Evolutionary conservation across 1,140 invertebrate genomes (phyloP), one percentile per base, ranked within the genome.

Genomic region (Drosophila ambigua): DNA sequence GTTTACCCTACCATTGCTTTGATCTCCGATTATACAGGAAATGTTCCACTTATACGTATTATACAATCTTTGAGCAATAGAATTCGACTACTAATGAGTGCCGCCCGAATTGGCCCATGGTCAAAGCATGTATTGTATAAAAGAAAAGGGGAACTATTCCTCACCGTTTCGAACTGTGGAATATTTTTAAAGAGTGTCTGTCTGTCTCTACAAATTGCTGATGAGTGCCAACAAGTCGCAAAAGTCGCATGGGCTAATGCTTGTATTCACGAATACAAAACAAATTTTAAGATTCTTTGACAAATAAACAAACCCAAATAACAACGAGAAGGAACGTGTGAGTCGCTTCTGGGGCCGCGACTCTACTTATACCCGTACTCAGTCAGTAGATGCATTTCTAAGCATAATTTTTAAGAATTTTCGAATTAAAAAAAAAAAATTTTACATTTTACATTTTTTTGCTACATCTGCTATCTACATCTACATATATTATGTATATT

Each of bases 181-280:
- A 84, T 73, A 48, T 85, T 87, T 81, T 66, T 24, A 43, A 53
- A 53, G 51, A 66, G 45, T 13, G 26, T 54, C 16, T 24, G 45
- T 43, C 45, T 45, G 57, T 59, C 62, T 68, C 46, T 66, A 67
- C 67, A 73, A 79, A 68, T 51, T 73, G 73, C 15, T 44, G 59
- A 41, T 54, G 57, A 48, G 69, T 83, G 79, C 79, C 79, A 82
- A 87, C 63, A 64, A 76, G 51, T 72, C 45, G 43, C 63, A 87
- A 0, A 75, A 52, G 24, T 11, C 65, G 35, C 43, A 54, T 49
- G 71, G 66, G 35, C 49, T 54, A 39, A 39, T 35, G 23, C 16
- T 54, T 9, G 24, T 52, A 46, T 39, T 72, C 55, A 55, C 63
- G 58, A 73, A 72, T 72, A 49, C 11, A 49, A 63, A 72, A 62